phyloP scores from a whole-genome alignment of 2,888 invertebrate species.

The Melikaiella ostensackeni region DNA sequence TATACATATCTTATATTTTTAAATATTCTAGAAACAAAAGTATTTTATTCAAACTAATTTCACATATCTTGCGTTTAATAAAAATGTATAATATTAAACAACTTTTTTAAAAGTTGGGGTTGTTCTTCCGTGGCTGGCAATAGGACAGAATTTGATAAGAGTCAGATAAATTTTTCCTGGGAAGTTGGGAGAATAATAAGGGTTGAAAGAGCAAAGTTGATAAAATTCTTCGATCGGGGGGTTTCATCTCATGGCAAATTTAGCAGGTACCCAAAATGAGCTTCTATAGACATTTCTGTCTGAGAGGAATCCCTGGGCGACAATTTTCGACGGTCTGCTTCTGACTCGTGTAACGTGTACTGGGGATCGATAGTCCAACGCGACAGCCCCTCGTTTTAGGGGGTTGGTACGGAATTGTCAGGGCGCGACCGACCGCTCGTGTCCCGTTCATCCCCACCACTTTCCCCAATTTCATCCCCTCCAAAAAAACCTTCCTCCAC shows the following conservation, averaged over 20 bases:
- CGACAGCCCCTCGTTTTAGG: conserved; percentile 60
- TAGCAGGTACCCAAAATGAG: conserved; percentile 9
- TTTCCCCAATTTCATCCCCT: conserved; percentile 58
- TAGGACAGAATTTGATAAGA: background rate
- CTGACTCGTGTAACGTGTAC: conserved; percentile 71
- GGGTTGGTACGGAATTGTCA: conserved; percentile 57
- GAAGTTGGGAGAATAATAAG: background rate
- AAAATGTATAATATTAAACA: no score
- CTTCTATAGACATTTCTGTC: conserved; percentile 26
- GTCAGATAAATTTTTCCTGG: background rate
- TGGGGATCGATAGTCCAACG: conserved; percentile 71
- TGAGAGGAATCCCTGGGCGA: conserved; percentile 44
- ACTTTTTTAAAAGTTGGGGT: no score
- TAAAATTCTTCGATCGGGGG: conserved; percentile 4
- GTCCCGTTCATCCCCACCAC: conserved; percentile 53
- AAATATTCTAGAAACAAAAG: no score
- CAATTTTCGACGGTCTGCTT: conserved; percentile 48
- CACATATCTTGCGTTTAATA: no score
- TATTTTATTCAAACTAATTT: no score
- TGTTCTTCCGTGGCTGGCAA: background rate
- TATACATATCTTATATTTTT: no score
- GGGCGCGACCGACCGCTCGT: conserved; percentile 63
- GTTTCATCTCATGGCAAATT: conserved; percentile 35
- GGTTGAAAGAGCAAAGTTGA: conserved; percentile 11
- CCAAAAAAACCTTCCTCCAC: conserved; percentile 45